Base-by-base conservation (phyloP, 2,888 invertebrate species). In the Drosophila testacea region DNA sequence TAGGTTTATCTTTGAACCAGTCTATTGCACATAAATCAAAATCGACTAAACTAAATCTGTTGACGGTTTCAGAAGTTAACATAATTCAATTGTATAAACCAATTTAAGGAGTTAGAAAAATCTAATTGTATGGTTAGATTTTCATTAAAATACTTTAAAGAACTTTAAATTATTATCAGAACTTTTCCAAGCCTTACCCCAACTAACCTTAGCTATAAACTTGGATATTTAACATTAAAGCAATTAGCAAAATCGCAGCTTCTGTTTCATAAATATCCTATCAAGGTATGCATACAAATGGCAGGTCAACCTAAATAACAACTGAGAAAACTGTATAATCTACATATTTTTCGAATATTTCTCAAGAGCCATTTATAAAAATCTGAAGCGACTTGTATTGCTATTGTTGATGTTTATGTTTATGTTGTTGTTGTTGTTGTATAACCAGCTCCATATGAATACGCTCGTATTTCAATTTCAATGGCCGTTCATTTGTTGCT, bases 391-490 rank as follows among this genome's bases (percentile, higher is more conserved):
- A 59, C 39, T 63, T 56, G 46, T 62, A 41, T 73, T 63, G 62
- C 34, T 69, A 73, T 63, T 56, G 62, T 60, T 65, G 10, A 39
- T 34, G 10, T 52, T 34, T 22, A 41, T 50, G 22, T 11, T 41
- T 32, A 2, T 32, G 38, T 48, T 50, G 59, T 56, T 61, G 9
- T 42, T 42, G n/a, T 52, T 30, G 39, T 55, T 50, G 32, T 11
- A 13, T 42, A 62, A 36, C 36, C 36, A 38, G 52, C 38, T 27
- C 38, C 30, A 44, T 47, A 42, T 59, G 42, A 36, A 63, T 47
- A 46, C 60, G 41, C 65, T 83, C 68, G 86, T 86, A 85, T 56
- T 70, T 86, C 74, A 83, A 75, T 69, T 74, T 56, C 61, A 77
- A 75, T 75, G 73, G 16, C 73, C 73, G 62, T 72, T 60, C 66